Conservation (phyloP, 1,140 invertebrate species). For the Sarcophaga peregrina region DNA sequence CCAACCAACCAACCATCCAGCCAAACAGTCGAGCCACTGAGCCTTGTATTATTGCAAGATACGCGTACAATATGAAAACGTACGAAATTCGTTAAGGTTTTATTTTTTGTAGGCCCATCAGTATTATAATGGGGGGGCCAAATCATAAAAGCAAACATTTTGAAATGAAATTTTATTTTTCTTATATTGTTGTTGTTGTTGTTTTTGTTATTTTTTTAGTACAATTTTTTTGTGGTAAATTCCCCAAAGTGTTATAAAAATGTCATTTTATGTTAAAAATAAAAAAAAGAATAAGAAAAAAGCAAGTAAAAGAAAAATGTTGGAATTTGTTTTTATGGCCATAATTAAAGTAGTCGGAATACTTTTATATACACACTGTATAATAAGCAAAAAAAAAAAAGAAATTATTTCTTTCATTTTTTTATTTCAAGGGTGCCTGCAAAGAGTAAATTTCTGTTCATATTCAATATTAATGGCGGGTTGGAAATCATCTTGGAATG, state of each 20-base stretch:
- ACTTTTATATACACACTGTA: background rate
- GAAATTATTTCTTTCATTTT: no score
- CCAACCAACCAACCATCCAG: background rate
- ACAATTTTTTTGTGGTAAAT: background rate
- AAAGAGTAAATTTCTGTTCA: background rate
- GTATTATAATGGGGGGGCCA: background rate
- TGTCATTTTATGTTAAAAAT: slow-evolving; percentile 1
- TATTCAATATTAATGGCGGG: no score
- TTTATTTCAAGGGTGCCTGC: background rate
- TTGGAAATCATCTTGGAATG: background rate
- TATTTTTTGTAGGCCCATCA: background rate
- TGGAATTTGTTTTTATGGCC: slow-evolving; percentile 10
- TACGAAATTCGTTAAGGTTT: background rate
- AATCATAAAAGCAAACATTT: background rate
- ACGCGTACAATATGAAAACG: background rate
- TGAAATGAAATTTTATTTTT: slow-evolving; percentile 5
- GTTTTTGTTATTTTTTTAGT: background rate
- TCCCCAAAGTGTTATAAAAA: slow-evolving; percentile 14
- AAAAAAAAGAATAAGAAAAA: background rate
- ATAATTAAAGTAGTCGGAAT: background rate
- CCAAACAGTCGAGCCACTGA: background rate
- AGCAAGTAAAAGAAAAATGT: background rate
- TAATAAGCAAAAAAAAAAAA: background rate
- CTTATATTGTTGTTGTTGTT: no score
- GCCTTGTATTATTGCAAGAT: no score